Evolutionary conservation across 2,113 vertebrate species (phyloP), one percentile per base, ranked within the genome.

Genomic region (Triplophysa dalaica): DNA sequence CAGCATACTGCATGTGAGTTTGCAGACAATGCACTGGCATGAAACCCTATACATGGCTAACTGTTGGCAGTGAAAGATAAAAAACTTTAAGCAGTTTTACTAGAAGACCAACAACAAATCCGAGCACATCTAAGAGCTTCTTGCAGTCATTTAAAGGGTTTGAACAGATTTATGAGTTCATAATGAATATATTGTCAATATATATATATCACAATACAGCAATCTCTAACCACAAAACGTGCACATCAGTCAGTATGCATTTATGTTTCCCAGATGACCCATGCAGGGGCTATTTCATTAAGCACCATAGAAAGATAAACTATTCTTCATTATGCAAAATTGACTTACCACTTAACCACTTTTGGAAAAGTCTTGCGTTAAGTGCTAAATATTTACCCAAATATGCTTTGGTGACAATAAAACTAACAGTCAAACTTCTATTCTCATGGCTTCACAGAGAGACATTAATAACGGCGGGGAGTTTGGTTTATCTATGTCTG

Each of bases 381-480:
- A 58, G 29, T 22, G 6, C 41, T 22, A 41, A 73, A 60, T 60
- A 60, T 14, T 73, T 16, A 33, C 16, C 14, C 22, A 60, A 60
- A 43, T 2, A 41, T 41, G n/a, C 29, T 73, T 33, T 43, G 2
- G 16, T 61, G n/a, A 61, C 17, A 43, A 10, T 58, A 62, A 76
- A 29, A 29, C 1, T 11, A 50, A 56, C 68, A 75, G 70, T 64
- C 17, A 58, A 75, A 79, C 60, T 87, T 86, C 77, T 86, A 78
- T 73, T 67, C 75, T 86, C 88, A 86, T 80, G 79, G 73, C 62
- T 64, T 70, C 61, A 81, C 80, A 78, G 76, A 77, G 67, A 83
- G 29, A 33, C 48, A 45, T 70, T 77, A 83, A 85, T 86, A 85
- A 89, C 87, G 84, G 83, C 79, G 82, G 68, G 56, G 82, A 79